Conservation (phyloP, 2,113 vertebrate genomes). For the Acanthisitta chloris region DNA sequence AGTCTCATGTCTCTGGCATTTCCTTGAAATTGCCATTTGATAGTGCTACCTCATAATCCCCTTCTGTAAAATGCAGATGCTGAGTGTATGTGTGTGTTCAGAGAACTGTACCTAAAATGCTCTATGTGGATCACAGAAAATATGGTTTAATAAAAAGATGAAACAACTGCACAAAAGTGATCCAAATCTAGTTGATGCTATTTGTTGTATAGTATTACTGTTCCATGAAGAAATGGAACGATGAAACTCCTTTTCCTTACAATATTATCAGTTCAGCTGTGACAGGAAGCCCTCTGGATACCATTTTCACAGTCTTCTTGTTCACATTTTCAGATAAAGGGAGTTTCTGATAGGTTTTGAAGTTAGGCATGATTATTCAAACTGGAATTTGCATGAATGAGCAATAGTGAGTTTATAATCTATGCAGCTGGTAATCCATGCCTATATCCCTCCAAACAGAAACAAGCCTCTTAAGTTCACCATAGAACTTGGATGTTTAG, state of each 20-base stretch:
- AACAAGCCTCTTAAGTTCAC: slow-evolving; percentile 38
- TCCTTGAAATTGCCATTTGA: neutral
- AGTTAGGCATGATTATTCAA: slow-evolving; percentile 36
- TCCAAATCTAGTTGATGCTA: neutral
- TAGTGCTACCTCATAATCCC: neutral
- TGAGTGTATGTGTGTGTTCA: neutral
- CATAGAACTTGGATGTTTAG: slow-evolving; percentile 29
- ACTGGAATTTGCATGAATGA: slow-evolving; percentile 37
- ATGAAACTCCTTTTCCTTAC: neutral
- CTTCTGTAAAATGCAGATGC: neutral
- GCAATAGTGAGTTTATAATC: slow-evolving; percentile 42
- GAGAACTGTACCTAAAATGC: neutral
- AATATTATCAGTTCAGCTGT: neutral
- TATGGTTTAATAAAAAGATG: neutral
- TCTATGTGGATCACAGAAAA: neutral
- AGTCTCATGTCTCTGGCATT: neutral
- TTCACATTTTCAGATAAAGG: slow-evolving; percentile 27
- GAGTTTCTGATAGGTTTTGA: slow-evolving; percentile 4
- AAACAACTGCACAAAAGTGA: neutral
- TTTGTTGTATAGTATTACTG: neutral
- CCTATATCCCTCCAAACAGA: slow-evolving; percentile 12
- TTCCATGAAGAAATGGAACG: neutral
- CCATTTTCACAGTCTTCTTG: neutral
- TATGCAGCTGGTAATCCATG: slow-evolving; percentile 24
- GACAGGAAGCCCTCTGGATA: slow-evolving; percentile 17